Base-by-base conservation (phyloP, 1,140 invertebrate genomes). In the Sogatella furcifera region DNA sequence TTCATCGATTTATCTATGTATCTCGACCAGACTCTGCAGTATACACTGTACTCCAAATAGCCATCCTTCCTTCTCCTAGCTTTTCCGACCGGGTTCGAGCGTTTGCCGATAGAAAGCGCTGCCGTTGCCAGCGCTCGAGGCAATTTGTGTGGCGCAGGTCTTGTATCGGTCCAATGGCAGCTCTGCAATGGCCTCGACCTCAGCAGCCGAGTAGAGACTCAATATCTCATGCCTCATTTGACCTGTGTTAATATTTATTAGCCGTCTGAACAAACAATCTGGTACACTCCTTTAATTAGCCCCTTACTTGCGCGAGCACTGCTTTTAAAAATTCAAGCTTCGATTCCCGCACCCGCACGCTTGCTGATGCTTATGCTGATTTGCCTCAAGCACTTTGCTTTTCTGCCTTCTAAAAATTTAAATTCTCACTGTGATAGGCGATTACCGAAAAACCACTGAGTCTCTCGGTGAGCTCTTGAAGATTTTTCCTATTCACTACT, bases 211-310 rank as follows among this genome's bases (percentile, higher is more conserved):
- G n/a, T n/a, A 38, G 34, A 38, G 41, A 52, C 59, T 60, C 59
- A 60, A 60, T 60, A 60, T 38, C 59, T 22, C 59, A 60, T 60
- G 59, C 59, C 59, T 60, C 59, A 60, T 60, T 60, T 60, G 59
- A 60, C 59, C 59, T 42, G 53, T 60, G 59, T 60, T 60, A 60
- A 60, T 60, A 60, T 60, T 60, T 60, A 60, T 60, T 54, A 49
- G 46, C 21, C 6, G 46, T 42, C 52, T 55, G 49, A 24, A 55
- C 59, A 60, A 60, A 60, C 59, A 60, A 60, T 60, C 59, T 38
- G 28, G 28, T 28, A 10, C 57, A 28, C 44, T 60, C 58, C 22
- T 60, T 55, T 60, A 60, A 60, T 60, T 60, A 60, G 54, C 54
- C 31, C 22, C 54, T 31, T 38, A 55, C 54, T 49, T 49, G 15